Base-by-base conservation (phyloP, 2,888 invertebrate genomes). In the Drosophila ustulata region DNA sequence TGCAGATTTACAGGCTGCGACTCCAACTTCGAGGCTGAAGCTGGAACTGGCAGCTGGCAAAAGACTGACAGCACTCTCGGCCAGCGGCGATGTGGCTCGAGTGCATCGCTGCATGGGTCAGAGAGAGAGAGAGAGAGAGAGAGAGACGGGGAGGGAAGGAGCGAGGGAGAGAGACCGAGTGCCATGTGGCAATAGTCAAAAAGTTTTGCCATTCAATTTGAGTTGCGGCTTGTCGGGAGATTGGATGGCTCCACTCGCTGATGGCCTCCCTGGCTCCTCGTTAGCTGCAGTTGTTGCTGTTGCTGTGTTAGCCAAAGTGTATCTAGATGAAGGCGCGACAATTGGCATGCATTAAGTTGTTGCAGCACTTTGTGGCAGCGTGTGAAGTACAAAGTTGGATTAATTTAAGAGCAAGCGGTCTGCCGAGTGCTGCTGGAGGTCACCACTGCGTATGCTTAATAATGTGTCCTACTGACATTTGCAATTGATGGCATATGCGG, bases 311-410 rank as follows among this genome's bases (percentile, higher is more conserved):
- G 82, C 81, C 84, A 82, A 80, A 83, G 80, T 87, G 84, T 89
- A 88, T 89, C 89, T 82, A 89, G 88, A 88, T 88, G 89, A 89
- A 85, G 83, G 82, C 84, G 85, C 85, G 89, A 85, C 85, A 85
- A 85, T 85, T 88, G 87, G 89, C 87, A 88, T 89, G 84, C 88
- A 85, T 89, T 82, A 85, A 84, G 82, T 84, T 82, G 89, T 82
- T 87, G 78, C 78, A 43, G 78, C 74, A 68, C 34, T 73, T 76
- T 64, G 56, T 81, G 80, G 74, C 82, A 77, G 71, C 82, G 84
- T 82, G 82, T 84, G 82, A 82, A 82, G 87, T 81, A 72, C 82
- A 78, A 61, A 68, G 26, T 70, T 68, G 71, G 74, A 78, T 82
- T 76, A 78, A 80, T 82, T 67, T 72, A 68, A 66, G 39, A 62